Evolutionary conservation across 2,888 invertebrate genomes (phyloP), one percentile per base, ranked within the genome.

Genomic region (Uloborus plumipes): DNA sequence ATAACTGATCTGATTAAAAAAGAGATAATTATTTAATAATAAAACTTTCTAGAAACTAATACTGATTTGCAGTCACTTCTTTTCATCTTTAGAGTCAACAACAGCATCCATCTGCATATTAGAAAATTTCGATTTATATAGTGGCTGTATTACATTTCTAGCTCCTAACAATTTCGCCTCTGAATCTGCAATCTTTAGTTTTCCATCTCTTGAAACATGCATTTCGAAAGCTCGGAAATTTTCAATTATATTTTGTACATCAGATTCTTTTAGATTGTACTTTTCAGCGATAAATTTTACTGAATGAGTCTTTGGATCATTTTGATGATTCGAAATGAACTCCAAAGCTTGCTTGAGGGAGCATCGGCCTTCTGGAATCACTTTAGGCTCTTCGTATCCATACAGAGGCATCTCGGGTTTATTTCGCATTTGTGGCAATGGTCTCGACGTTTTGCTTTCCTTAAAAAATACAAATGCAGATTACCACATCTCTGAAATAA

Each of bases 301-400:
- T 9, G 72, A 26, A 22, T 75, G 51, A 3, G 18, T 49, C 1
- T 39, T n/a, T 1, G 77, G 77, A 18, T 83, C 83, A 51, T 72
- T 69, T 49, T 77, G 76, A 58, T 83, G 62, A 11, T 83, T 77
- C 11, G 77, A 39, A 18, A 83, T 76, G 58, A 83, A 83, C 39
- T 72, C 73, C 31, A 83, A 53, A 64, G 64, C 72, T 64, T 83
- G 83, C 22, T 58, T 65, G 20, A 83, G 47, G 2, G 67, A 53
- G 18, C 83, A 83, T 58, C 59, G 72, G 20, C 83, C 83, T 58
- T 72, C 77, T 9, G 83, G 77, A 26, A 83, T 77, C 2, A 31
- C 18, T 58, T 66, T 69, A 1, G 77, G 77, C 2, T 83, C 83
- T 73, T 83, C 62, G 49, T 58, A 77, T 1, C 83, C 83, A 67